These are phyloP conservation scores for Ictidomys tridecemlineatus DNA, from an alignment of 2,113 vertebrate genomes.

Conservation along the genomic window DNA sequence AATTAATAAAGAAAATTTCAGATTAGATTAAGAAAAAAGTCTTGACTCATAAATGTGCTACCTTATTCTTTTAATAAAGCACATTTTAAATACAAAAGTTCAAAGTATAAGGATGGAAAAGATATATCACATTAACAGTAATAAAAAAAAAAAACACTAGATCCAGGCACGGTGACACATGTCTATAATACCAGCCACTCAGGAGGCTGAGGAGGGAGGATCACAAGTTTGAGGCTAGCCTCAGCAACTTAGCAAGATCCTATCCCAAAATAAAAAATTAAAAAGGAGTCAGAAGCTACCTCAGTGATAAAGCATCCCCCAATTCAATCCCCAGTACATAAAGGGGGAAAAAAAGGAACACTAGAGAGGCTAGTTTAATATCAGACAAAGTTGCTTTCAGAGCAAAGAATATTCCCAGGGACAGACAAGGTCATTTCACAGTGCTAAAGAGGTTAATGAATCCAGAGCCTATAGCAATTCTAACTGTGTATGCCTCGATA, in stretches of 20 bases:
- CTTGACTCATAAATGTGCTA: neutral
- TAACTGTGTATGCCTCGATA: neutral
- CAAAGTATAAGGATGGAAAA: neutral
- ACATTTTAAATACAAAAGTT: neutral
- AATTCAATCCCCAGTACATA: too few relatives aligned
- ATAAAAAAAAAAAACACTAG: too few relatives aligned
- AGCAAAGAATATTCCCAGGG: slow-evolving; percentile 41
- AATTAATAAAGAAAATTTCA: slow-evolving; percentile 34
- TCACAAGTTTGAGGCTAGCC: too few relatives aligned
- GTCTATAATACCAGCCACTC: too few relatives aligned
- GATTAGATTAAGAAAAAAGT: neutral
- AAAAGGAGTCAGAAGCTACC: too few relatives aligned
- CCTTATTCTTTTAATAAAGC: neutral
- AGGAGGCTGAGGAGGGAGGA: too few relatives aligned
- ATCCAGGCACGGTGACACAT: too few relatives aligned
- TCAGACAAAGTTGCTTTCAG: slow-evolving; percentile 50
- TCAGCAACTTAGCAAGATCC: too few relatives aligned
- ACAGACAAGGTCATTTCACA: neutral
- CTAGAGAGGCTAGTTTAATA: slow-evolving; percentile 15
- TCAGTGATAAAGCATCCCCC: too few relatives aligned
- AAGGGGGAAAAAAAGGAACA: neutral
- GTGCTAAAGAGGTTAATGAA: neutral
- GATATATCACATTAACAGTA: too few relatives aligned
- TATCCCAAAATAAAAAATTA: too few relatives aligned
- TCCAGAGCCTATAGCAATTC: neutral